Percentiles rank a stretch among this genome's conserved stretches.
These are phyloP conservation scores for Catalaphyllia jardinei DNA, from an alignment of 64 coral and sea anemone species.

Conservation along the genomic window DNA sequence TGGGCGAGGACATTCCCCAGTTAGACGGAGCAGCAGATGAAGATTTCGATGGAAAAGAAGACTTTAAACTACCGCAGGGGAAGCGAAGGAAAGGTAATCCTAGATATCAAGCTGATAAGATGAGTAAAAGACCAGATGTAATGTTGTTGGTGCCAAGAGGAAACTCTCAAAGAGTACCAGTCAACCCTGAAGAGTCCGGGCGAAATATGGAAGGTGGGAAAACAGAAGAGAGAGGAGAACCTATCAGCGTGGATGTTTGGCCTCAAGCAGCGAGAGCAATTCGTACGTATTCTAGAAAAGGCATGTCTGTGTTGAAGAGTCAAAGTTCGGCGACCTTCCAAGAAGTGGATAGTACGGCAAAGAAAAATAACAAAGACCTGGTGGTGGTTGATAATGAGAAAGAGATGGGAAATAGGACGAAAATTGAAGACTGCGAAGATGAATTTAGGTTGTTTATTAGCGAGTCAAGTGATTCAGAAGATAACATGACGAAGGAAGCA, in stretches of 20 bases:
- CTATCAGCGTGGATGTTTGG: not conserved
- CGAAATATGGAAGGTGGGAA: not conserved
- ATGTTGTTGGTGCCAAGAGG: not conserved
- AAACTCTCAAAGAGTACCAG: not conserved
- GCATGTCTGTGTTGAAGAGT: not conserved
- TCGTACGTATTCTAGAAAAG: slow-evolving; percentile 6
- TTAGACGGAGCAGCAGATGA: slow-evolving; percentile 79
- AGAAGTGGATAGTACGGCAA: not conserved
- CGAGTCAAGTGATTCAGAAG: slow-evolving; percentile 59
- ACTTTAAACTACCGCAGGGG: not conserved
- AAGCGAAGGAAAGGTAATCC: not conserved
- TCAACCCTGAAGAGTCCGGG: not conserved
- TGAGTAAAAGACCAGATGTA: not conserved
- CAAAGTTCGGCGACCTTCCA: not conserved
- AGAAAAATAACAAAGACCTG: not conserved
- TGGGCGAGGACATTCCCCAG: slow-evolving; percentile 67
- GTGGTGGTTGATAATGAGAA: not conserved
- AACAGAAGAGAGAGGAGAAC: not conserved
- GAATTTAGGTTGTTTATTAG: slow-evolving; percentile 51
- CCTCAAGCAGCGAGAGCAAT: not conserved
- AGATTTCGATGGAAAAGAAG: not conserved
- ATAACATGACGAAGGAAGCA: not conserved
- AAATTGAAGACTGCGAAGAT: not conserved
- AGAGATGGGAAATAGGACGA: not conserved
- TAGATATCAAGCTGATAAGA: not conserved